phyloP scores from a whole-genome alignment of 2,888 invertebrate genomes.

The Azorinus chamasolen region DNA sequence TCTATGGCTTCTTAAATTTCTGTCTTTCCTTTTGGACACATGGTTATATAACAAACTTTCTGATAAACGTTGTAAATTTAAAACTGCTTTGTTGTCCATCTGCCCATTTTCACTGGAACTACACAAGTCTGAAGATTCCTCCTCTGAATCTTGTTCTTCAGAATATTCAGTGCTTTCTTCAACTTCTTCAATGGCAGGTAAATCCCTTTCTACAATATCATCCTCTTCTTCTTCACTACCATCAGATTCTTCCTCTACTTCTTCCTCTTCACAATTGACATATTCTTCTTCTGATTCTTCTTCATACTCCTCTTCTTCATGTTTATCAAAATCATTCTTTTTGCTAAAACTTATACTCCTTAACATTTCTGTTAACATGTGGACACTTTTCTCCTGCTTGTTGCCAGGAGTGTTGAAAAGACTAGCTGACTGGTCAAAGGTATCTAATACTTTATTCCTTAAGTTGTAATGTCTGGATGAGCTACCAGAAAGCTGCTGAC shows the following conservation, averaged over 20 bases:
- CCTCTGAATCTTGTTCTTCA: neutral
- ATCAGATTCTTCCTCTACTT: conserved; percentile 28
- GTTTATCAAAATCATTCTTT: conserved; percentile 22
- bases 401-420: conserved; percentile 13
- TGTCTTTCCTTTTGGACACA: conserved; percentile 22
- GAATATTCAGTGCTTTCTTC: too few relatives aligned
- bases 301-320: conserved; percentile 25
- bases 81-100: neutral
- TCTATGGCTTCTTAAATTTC: conserved; percentile 3
- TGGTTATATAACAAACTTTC: conserved; percentile 36
- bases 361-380: conserved; percentile 20
- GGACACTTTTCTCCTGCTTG: conserved; percentile 8
- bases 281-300: conserved; percentile 35
- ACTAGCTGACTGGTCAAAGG: neutral
- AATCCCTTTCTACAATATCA: conserved; percentile 10
- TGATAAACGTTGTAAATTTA: conserved; percentile 26
- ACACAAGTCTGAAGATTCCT: neutral
- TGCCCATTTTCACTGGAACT: neutral
- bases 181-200: conserved; percentile 15
- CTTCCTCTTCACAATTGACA: conserved; percentile 32
- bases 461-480: neutral
- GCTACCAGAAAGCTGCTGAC: neutral
- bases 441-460: neutral
- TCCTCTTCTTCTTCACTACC: conserved; percentile 14
- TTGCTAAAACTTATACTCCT: conserved; percentile 15